Percentiles rank a stretch among this genome's conserved stretches.
Evolutionary conservation across 2,797 vertebrate genomes (phyloP).

Genomic region (Eleutherodactylus coqui): DNA sequence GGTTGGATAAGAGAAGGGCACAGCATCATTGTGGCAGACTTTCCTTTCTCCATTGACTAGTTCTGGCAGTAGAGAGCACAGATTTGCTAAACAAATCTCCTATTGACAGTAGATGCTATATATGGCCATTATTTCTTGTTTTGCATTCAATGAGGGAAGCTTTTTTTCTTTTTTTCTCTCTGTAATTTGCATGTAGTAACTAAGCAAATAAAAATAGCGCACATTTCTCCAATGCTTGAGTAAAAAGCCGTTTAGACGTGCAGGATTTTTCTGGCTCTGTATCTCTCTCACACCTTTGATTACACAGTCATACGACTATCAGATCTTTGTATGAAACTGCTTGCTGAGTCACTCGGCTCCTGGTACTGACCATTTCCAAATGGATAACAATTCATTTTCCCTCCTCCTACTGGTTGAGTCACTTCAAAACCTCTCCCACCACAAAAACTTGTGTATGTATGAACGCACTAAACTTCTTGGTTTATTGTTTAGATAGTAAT

Average conservation of each 20-base stretch:
- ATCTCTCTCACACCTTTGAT: constrained; percentile 60
- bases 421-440: constrained; percentile 31
- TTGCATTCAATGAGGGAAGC: background rate
- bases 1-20: background rate
- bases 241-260: background rate
- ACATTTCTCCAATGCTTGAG: background rate
- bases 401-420: constrained; percentile 66
- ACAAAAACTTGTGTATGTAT: background rate
- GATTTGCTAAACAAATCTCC: background rate
- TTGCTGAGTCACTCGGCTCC: constrained; percentile 70
- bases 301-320: constrained; percentile 46
- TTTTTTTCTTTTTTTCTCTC: background rate
- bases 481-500: background rate
- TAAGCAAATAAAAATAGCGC: background rate
- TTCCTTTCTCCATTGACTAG: background rate
- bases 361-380: constrained; percentile 73
- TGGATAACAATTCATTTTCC: constrained; percentile 73
- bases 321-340: constrained; percentile 52
- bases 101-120: background rate
- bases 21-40: background rate
- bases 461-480: background rate
- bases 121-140: background rate
- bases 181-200: background rate
- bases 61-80: constrained; percentile 17
- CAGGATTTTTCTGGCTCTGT: constrained; percentile 26